Percentiles rank a stretch among this genome's conserved stretches.
phyloP scores from a whole-genome alignment of 2,113 vertebrate genomes.

The Leucoraja erinaceus region DNA sequence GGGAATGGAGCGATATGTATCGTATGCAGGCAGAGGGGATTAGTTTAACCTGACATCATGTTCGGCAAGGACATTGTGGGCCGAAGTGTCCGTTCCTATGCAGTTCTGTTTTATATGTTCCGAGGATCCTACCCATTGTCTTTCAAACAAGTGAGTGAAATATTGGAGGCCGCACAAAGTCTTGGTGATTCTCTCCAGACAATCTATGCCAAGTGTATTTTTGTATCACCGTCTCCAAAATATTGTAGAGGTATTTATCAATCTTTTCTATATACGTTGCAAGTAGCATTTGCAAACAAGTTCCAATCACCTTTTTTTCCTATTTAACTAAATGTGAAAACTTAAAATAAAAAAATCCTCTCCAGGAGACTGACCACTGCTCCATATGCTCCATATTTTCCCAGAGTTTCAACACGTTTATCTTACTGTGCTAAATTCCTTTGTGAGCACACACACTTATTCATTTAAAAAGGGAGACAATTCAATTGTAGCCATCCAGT shows the following conservation, averaged over 20 bases:
- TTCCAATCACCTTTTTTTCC: not conserved
- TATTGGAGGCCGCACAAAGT: not conserved
- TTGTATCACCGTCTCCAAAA: not conserved
- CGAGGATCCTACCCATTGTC: not conserved
- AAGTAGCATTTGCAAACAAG: not conserved
- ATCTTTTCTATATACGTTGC: not conserved
- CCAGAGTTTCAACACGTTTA: not conserved
- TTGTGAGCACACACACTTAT: not conserved
- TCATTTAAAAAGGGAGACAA: not conserved
- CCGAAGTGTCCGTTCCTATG: no score
- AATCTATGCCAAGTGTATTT: not conserved
- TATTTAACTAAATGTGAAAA: not conserved
- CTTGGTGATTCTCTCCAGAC: not conserved
- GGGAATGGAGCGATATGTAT: no score
- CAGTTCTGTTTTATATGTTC: not conserved
- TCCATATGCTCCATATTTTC: not conserved
- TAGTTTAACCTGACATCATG: no score
- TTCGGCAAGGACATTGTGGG: no score
- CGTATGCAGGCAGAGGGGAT: no score
- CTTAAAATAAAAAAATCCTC: not conserved
- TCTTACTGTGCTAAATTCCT: not conserved
- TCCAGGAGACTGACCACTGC: not conserved
- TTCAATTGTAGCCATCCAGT: not conserved
- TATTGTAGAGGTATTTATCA: not conserved
- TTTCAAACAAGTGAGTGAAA: not conserved